Evolutionary conservation across 1,140 invertebrate species (phyloP), one percentile per base, ranked within the genome.

Genomic region (Dendroctonus ponderosae): DNA sequence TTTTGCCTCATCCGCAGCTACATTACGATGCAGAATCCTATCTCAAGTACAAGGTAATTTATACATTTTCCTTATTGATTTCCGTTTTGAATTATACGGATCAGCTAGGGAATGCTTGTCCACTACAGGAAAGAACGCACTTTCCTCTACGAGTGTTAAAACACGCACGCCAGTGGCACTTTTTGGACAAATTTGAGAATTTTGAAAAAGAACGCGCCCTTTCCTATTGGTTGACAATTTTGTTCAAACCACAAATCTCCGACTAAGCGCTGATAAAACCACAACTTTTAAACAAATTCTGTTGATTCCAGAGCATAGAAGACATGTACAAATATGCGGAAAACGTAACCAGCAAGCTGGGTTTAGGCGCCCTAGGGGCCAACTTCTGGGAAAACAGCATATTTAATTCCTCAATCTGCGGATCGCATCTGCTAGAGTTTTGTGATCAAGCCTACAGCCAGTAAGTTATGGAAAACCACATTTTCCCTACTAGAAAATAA

Each of bases 21-120:
- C 84, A 84, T 67, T 80, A 83, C 57, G 80, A 83, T 72, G 75
- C 86, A n/a, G 79, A 82, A 62, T 81, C 82, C 12, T 83, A 85
- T 76, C 72, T 87, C 6, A 81, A 83, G 76, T 73, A 81, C 56
- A 83, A 84, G 78, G 85, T 86, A 52, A 14, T n/a, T 46, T 11
- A 46, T 46, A 46, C 12, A 11, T 11, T n/a, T n/a, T n/a, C n/a
- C n/a, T n/a, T n/a, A n/a, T n/a, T n/a, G n/a, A n/a, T n/a, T n/a
- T n/a, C n/a, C n/a, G n/a, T n/a, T n/a, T n/a, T n/a, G n/a, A n/a
- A n/a, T n/a, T n/a, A n/a, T n/a, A n/a, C n/a, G n/a, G n/a, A n/a
- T n/a, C n/a, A n/a, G n/a, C n/a, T 46, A 9, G 8, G 43, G 43
- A 46, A 12, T 46, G 1, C 26, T 3, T 26, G 26, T 2, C 26